These are phyloP conservation scores for Macroramphosus scolopax DNA, from an alignment of 2,797 vertebrate genomes.

Conservation along the genomic window DNA sequence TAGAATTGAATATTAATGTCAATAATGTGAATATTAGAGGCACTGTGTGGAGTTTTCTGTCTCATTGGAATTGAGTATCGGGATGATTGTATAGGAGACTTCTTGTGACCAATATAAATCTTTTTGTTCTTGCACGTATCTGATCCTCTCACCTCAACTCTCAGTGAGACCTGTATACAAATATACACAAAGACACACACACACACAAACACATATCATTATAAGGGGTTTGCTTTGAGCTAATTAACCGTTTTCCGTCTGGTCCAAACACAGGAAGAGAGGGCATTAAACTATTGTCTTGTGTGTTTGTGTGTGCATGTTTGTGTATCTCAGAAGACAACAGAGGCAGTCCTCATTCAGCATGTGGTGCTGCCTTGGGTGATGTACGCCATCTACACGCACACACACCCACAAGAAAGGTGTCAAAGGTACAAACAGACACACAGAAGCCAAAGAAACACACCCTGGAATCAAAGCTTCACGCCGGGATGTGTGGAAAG, in stretches of 20 bases:
- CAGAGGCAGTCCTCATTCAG: constrained; percentile 42
- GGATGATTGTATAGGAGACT: no score
- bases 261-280: constrained; percentile 8
- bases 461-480: constrained; percentile 8
- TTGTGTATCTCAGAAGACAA: constrained; percentile 28
- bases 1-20: no score
- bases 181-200: constrained; percentile 15
- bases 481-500: background rate
- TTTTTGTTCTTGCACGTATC: no score
- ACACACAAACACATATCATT: background rate
- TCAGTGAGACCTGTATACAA: background rate
- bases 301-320: constrained; percentile 6
- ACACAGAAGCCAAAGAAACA: constrained; percentile 19
- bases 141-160: no score
- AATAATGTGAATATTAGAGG: no score
- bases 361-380: constrained; percentile 33
- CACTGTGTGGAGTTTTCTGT: no score
- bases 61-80: no score
- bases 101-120: no score
- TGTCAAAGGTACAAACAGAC: constrained; percentile 30
- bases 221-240: constrained; percentile 9
- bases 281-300: constrained; percentile 25
- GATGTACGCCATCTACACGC: constrained; percentile 22
- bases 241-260: constrained; percentile 41
- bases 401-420: background rate